Evolutionary conservation across 2,797 vertebrate species (phyloP), one percentile per base, ranked within the genome.

Genomic region (Anguilla marmorata): DNA sequence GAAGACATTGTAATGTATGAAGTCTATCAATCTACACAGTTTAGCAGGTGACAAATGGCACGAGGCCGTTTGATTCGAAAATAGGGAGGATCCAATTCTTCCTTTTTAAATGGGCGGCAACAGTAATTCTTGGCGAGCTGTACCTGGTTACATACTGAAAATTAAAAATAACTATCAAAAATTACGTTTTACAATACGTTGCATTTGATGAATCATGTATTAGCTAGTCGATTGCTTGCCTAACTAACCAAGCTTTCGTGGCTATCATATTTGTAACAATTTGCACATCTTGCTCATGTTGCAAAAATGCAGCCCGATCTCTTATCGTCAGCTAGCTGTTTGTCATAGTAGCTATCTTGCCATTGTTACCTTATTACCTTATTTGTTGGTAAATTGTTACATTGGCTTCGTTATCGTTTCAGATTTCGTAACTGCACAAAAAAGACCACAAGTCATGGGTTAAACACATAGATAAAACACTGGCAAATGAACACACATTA

Each of bases 21-120:
- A 56, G 83, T 30, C 50, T 58, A 58, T 84, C 83, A 58, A 84
- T 84, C 45, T 83, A 2, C n/a, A 58, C 3, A 8, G n/a, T 84
- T 84, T 33, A 84, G 83, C 83, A 58, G n/a, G n/a, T 58, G 83
- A 54, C 8, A 54, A 52, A 52, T n/a, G n/a, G 2, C 6, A 52
- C 19, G n/a, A 6, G 50, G 30, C 30, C 5, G 24, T 58, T 84
- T 33, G 9, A 30, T 84, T 9, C 4, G 14, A 54, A 58, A 54
- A 58, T 30, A 84, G 16, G 27, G 48, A 66, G 37, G 37, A 66
- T 0, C 76, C 5, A 27, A 52, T 41, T 66, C 37, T 33, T 48
- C 58, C n/a, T 21, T 54, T 63, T 50, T 48, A 30, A 82, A 87
- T 63, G 86, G 86, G 86, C 79, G 86, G 86, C 58, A 87, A 84